Conservation (phyloP, 53 echinoderm and acorn worm species). For the Mesocentrotus franciscanus region DNA sequence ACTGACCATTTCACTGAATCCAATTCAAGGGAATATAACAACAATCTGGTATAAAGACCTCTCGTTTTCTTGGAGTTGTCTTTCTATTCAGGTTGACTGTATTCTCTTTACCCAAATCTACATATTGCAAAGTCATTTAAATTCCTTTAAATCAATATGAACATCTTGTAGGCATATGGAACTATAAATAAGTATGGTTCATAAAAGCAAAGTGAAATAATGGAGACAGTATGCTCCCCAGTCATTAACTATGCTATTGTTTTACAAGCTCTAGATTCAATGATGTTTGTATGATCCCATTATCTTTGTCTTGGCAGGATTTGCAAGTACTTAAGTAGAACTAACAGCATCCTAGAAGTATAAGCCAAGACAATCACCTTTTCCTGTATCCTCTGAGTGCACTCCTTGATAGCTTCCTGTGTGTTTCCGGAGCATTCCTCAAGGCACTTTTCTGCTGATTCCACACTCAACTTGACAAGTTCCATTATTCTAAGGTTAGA, state of each 20-base stretch:
- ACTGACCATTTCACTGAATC: no score
- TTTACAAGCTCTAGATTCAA: neutral
- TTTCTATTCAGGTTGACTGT: no score
- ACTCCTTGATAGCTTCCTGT: conserved; percentile 57
- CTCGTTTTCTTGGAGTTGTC: no score
- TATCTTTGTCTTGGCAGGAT: neutral
- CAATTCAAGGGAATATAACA: no score
- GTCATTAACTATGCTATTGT: neutral
- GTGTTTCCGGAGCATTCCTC: conserved; percentile 27
- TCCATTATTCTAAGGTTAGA: conserved; percentile 41
- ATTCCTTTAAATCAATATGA: no score
- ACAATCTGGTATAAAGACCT: no score
- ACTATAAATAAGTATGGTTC: no score
- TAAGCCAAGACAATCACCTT: conserved; percentile 12
- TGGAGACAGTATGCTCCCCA: no score
- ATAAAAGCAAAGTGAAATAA: no score
- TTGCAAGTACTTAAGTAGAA: neutral
- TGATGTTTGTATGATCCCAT: neutral
- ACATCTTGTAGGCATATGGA: no score
- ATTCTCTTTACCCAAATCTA: no score
- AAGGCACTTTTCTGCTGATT: conserved; percentile 41
- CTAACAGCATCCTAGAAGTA: neutral
- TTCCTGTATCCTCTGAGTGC: conserved; percentile 12
- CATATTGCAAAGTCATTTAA: no score
- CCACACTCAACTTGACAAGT: conserved; percentile 20